Evolutionary conservation across 2,113 vertebrate genomes (phyloP), one percentile per base, ranked within the genome.

Genomic region (Mormoops blainvillei): DNA sequence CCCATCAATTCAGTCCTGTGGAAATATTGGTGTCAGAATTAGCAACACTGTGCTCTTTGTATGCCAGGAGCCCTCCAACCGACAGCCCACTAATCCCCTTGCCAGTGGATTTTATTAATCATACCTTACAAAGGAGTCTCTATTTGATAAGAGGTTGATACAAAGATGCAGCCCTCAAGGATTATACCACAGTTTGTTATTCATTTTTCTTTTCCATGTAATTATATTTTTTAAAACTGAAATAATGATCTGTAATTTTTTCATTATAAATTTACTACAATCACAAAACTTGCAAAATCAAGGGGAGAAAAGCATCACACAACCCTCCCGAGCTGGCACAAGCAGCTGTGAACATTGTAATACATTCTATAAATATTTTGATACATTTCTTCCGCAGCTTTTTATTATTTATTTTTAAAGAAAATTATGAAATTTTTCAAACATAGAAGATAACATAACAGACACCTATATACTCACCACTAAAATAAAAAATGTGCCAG

Each of bases 11-110:
- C 82, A 52, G 63, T 45, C 48, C 94, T 88, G 7, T 6, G 20
- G 87, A 95, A 96, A 56, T n/a, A 71, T 82, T 82, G 96, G 84
- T 83, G 76, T 83, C 61, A 92, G 89, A 95, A 92, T 90, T 24
- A 95, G 89, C 94, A 93, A 94, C 96, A 96, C 54, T 50, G 74
- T 0, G 10, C 33, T 45, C 76, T 80, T 85, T 97, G 92, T 61
- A 15, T 4, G 87, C 20, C 24, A 24, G 0, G 50, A 33, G 36
- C 38, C 28, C 76, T 41, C 54, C 78, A 87, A 50, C 52, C 83
- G 58, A 24, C 74, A 43, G 61, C 15, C 19, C 18, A 1, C 74
- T 16, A 96, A 85, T 90, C 9, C 33, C 87, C 68, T 71, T 50
- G 52, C 94, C 68, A 36, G 11, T 3, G 52, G 31, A 15, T 0